phyloP scores from a whole-genome alignment of 1,140 invertebrate species.

The Caenorhabditis latens region DNA sequence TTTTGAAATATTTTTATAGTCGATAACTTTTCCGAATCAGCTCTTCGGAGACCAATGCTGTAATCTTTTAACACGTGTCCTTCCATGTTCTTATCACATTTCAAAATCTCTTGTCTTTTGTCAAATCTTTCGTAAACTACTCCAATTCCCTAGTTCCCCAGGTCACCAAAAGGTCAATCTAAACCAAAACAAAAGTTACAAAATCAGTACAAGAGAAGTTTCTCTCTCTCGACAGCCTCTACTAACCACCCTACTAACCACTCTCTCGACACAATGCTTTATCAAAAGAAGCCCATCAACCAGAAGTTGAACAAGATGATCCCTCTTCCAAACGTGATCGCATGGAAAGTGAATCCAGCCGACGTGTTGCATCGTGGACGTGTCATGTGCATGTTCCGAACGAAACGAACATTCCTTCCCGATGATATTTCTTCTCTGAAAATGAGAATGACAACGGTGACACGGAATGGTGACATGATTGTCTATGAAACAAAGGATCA shows the following conservation, averaged over 20 bases:
- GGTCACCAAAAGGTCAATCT: neutral
- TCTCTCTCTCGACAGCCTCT: neutral
- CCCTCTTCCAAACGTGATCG: neutral
- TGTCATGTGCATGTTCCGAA: slow-evolving; percentile 10
- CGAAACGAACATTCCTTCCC: slow-evolving; percentile 13
- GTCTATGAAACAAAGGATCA: neutral
- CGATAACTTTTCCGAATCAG: too few species aligned
- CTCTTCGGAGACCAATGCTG: too few species aligned
- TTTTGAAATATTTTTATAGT: too few species aligned
- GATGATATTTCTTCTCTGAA: slow-evolving; percentile 29
- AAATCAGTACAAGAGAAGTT: slow-evolving; percentile 24
- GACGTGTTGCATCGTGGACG: slow-evolving; percentile 3
- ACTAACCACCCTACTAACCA: slow-evolving; percentile 9
- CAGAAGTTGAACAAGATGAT: slow-evolving; percentile 17
- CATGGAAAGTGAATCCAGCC: neutral
- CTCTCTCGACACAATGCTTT: neutral
- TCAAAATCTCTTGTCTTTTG: neutral
- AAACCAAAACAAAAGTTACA: neutral
- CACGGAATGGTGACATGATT: neutral
- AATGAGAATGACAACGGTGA: slow-evolving; percentile 30
- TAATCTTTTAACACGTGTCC: too few species aligned
- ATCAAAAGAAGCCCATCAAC: neutral
- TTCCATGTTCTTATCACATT: neutral
- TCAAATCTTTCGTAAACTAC: neutral
- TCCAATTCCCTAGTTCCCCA: neutral